phyloP scores from a whole-genome alignment of 2,113 vertebrate species.

The Galbula dea region DNA sequence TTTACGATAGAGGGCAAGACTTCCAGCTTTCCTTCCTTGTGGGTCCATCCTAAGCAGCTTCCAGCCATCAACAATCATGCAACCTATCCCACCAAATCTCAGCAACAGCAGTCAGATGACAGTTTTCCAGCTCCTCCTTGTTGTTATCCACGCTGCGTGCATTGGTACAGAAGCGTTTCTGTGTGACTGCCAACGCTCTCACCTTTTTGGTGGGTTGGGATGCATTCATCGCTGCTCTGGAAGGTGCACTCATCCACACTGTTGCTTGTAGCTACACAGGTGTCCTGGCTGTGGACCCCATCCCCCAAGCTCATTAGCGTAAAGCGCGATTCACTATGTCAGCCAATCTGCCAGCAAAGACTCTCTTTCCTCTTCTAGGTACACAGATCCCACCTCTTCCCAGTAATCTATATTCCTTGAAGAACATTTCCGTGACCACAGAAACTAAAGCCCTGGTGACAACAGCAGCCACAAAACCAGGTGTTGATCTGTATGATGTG shows the following conservation, averaged over 20 bases:
- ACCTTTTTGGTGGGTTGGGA: neutral
- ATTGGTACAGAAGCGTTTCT: neutral
- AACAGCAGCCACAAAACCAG: no score
- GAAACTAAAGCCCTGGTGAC: neutral
- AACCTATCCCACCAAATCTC: neutral
- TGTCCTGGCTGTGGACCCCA: neutral
- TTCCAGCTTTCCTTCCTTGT: neutral
- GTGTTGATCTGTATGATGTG: no score
- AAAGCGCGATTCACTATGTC: neutral
- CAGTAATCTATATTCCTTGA: neutral
- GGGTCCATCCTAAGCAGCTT: neutral
- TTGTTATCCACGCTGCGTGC: neutral
- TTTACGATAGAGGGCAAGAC: neutral
- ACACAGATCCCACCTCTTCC: neutral
- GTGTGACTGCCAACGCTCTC: neutral
- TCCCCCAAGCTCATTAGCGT: neutral
- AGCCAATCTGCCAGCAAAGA: neutral
- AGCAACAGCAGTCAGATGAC: neutral
- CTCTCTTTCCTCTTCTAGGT: neutral
- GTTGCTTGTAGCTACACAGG: neutral
- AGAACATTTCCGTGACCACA: accelerated
- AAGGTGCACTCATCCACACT: neutral
- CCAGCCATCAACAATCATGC: neutral
- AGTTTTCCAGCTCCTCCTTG: neutral
- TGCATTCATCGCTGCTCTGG: neutral